Conservation (phyloP, 2,113 vertebrate species). For the Mionectes macconnelli region DNA sequence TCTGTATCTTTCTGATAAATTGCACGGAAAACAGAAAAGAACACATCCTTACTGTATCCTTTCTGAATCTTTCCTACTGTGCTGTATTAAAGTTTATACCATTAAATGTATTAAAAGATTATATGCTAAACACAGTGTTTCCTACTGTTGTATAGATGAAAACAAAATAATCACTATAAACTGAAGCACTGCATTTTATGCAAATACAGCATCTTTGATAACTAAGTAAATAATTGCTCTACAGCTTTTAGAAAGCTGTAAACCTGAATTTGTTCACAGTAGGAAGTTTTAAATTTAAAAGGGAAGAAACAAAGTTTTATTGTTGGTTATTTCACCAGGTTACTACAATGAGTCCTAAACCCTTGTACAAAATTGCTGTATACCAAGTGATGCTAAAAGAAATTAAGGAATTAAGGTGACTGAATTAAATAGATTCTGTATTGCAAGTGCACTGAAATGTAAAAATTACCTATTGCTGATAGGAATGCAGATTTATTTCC, state of each 20-base stretch:
- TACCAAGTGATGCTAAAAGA: background rate
- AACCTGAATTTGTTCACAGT: background rate
- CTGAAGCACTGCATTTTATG: background rate
- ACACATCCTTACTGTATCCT: background rate
- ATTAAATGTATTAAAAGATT: background rate
- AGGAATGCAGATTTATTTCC: background rate
- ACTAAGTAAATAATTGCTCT: background rate
- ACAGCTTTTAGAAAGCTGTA: background rate
- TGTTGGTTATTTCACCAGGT: background rate
- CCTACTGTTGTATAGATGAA: background rate
- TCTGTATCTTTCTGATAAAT: background rate
- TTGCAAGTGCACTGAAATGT: background rate
- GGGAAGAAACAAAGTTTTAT: background rate
- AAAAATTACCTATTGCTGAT: background rate
- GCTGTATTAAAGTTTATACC: background rate
- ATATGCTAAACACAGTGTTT: background rate
- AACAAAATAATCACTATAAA: background rate
- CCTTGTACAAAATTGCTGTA: background rate
- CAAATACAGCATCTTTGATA: background rate
- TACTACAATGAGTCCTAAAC: background rate
- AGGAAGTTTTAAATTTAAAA: background rate
- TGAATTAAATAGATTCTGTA: background rate
- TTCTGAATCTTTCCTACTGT: background rate
- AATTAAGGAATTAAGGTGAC: background rate
- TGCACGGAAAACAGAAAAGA: background rate